Evolutionary conservation across 2,888 invertebrate genomes (phyloP), one percentile per base, ranked within the genome.

Genomic region (Standfussiana lucernea): DNA sequence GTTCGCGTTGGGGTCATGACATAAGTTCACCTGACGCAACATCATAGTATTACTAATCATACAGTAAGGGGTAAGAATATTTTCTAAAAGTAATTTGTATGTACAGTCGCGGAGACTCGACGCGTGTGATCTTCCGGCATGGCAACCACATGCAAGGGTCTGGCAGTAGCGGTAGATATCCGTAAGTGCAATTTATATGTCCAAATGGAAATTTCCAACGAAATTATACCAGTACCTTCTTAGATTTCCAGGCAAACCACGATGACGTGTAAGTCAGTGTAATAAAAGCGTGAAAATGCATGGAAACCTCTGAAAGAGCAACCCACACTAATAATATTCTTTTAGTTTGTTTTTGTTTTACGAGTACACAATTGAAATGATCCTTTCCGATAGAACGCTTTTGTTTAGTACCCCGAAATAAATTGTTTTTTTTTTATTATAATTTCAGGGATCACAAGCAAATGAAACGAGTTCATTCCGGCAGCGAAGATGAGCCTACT

Each of bases 401-500:
- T 21, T 21, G 13, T 24, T 35, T 47, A 1, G 35, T 42, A 61
- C 28, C 24, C 7, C n/a, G n/a, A n/a, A n/a, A n/a, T 42, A 47
- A 56, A 50, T 64, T 24, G 62, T 61, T 47, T 5, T 0, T 24
- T 32, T n/a, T 59, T 70, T 53, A n/a, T 11, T 42, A 18, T 72
- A 64, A 68, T 93, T 94, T 85, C 97, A 98, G 99, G 95, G 99
- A 99, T 90, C 98, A 98, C 94, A 98, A 98, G 91, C 98, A 98
- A 95, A 97, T 98, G 97, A 98, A 98, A 95, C 97, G 98, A 88
- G 97, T 97, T 86, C 97, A 98, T 89, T 98, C 97, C 85, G 98
- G 98, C 67, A 98, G 97, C 86, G 98, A 98, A 93, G 98, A 98
- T 85, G 98, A 98, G 88, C 98, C 98, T 50, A 97, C 97, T 24